Evolutionary conservation across 2,888 invertebrate species (phyloP), one percentile per base, ranked within the genome.

Genomic region (Calameuta pallipes): DNA sequence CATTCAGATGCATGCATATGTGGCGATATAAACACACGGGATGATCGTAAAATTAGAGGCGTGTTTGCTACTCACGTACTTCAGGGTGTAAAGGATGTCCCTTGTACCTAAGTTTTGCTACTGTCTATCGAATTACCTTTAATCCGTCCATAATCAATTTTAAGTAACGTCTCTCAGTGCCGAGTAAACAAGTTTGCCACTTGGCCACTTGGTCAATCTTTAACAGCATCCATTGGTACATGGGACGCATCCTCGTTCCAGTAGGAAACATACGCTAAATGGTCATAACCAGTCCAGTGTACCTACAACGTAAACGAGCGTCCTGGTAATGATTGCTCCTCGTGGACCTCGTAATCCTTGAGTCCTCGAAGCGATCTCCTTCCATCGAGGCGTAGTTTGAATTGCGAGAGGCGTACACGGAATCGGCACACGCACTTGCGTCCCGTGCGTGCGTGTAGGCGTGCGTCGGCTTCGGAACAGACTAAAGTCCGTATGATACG

Each of bases 251-350:
- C 56, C 56, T 56, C 56, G 23, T 23, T 56, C 56, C 56, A 56
- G 56, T 56, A 56, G 15, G 56, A 70, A 74, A 70, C 33, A 13
- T 31, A 31, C 79, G 78, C 77, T 76, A 79, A 34, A 81, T 37
- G 69, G 70, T 79, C 73, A 68, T 56, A 79, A 74, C 11, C 80
- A 76, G 75, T 74, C 80, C 68, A 81, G 81, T 81, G 76, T 79
- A 75, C 56, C 56, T 56, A 56, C 23, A 1, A 56, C 9, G 41
- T 56, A 78, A 80, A 76, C 76, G 77, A 78, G 80, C 75, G 73
- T 77, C 75, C 56, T 56, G 56, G 78, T 76, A 74, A 76, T 81
- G 81, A 84, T 85, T 80, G 83, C 82, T 79, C 74, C 82, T 79
- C 74, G 34, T 81, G 82, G 56, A 9, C 23, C 56, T 56, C 56